A percentile compares a stretch with the other conserved stretches of the same genome.
These are phyloP conservation scores for Rhynchopsitta pachyrhyncha DNA, from an alignment of 2,113 vertebrate genomes.

Conservation along the genomic window DNA sequence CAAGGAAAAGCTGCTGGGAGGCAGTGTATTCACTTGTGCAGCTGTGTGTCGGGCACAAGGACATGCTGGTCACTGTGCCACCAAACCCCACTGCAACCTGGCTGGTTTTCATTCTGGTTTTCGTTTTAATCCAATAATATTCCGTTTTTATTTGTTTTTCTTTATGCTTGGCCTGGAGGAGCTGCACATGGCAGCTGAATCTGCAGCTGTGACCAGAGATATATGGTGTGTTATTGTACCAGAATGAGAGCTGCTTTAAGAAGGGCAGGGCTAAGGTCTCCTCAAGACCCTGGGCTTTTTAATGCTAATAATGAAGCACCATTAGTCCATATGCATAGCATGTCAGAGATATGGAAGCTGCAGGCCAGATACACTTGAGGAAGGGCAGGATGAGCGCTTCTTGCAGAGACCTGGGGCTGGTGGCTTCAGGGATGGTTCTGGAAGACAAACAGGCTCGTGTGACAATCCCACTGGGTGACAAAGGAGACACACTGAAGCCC, in stretches of 20 bases:
- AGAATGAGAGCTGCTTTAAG: not conserved
- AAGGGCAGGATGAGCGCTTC: not conserved
- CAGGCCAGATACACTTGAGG: not conserved
- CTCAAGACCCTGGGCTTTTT: not conserved
- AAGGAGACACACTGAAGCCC: not conserved
- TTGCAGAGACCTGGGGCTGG: not conserved
- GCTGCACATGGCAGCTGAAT: not conserved
- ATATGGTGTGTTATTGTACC: accelerated
- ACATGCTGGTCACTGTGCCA: accelerated
- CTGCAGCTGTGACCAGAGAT: not conserved
- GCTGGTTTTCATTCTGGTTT: no score
- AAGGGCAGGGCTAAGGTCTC: no score
- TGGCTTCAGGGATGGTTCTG: no score
- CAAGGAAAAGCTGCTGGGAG: not conserved
- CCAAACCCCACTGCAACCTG: not conserved
- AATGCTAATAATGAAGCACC: no score
- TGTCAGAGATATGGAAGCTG: not conserved
- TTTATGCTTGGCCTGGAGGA: no score
- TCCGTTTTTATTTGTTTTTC: not conserved
- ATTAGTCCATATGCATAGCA: accelerated
- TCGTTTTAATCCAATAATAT: not conserved
- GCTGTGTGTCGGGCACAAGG: not conserved
- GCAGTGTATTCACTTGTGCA: accelerated
- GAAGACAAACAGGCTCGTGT: accelerated
- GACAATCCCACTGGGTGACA: not conserved